A percentile compares a stretch with the other conserved stretches of the same genome.
Conservation (phyloP, 2,888 invertebrate species). For the Artemia sinica region DNA sequence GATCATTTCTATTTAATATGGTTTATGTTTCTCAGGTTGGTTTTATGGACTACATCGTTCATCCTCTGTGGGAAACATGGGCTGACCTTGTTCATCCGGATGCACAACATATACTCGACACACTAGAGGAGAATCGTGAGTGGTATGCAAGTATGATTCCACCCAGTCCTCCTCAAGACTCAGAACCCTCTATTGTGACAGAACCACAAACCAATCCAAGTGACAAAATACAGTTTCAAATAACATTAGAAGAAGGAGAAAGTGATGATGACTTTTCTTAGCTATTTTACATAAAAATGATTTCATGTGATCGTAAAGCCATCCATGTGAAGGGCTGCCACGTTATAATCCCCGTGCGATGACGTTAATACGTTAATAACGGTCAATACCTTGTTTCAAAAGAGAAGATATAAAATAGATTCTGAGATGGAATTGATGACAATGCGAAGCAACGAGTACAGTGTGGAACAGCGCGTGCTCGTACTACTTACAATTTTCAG, state of each 20-base stretch:
- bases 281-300: too few species aligned
- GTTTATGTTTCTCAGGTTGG: conserved; percentile 48
- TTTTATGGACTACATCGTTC: conserved; percentile 98
- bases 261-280: conserved; percentile 24
- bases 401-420: too few species aligned
- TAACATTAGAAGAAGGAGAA: conserved; percentile 72
- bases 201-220: conserved; percentile 9
- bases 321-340: too few species aligned
- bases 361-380: too few species aligned
- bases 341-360: too few species aligned
- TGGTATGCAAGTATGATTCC: conserved; percentile 89
- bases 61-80: conserved; percentile 99
- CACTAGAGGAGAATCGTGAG: conserved; percentile 92
- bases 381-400: too few species aligned
- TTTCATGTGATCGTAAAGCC: too few species aligned
- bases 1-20: too few species aligned
- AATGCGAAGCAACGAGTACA: too few species aligned
- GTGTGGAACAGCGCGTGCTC: too few species aligned
- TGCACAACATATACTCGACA: conserved; percentile 92
- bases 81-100: conserved; percentile 97
- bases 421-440: too few species aligned
- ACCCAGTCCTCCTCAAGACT: conserved; percentile 57
- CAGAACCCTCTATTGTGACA: conserved; percentile 5
- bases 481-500: too few species aligned
- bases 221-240: conserved; percentile 33